Evolutionary conservation across 2,113 vertebrate species (phyloP), one percentile per base, ranked within the genome.

Genomic region (Thunnus maccoyii): DNA sequence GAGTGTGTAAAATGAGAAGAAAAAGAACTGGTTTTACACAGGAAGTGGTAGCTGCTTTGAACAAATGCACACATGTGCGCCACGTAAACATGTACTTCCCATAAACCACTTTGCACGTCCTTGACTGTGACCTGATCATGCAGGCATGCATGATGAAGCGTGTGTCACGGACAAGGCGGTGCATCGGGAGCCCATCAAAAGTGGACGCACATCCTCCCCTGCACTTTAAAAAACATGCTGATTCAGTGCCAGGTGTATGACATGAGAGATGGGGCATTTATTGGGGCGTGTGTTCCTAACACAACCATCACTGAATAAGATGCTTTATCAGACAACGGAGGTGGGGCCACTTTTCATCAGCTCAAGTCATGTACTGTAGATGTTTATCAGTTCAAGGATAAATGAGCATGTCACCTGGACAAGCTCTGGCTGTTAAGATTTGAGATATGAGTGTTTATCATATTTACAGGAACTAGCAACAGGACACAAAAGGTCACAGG

Each of bases 361-460:
- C 76, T 46, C 30, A 16, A 57, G 80, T 82, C 76, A 71, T 79
- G 76, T 22, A 72, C 76, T 41, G 36, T 47, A 83, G 82, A 87
- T 88, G 86, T 86, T 86, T 88, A 91, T 92, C 90, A 73, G 50
- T 4, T 36, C 20, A 51, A 47, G 67, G 73, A 89, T 88, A 6
- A 78, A 91, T 80, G 86, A 52, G 15, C 17, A 18, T 63, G 86
- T 89, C 86, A 78, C 66, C 62, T 46, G 17, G 55, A 75, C 63
- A 80, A 81, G 85, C 83, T 32, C 60, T 2, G 16, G 82, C 73
- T 66, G 64, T 78, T 85, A 62, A 61, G 20, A 50, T 25, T 75
- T 74, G 64, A 83, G 44, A 72, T 69, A 84, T 58, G 82, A 86
- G 72, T 22, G 48, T 82, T 74, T 58, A 30, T 76, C 76, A 58